These are phyloP conservation scores for Dermochelys coriacea DNA, from an alignment of 2,797 vertebrate species.

Conservation along the genomic window DNA sequence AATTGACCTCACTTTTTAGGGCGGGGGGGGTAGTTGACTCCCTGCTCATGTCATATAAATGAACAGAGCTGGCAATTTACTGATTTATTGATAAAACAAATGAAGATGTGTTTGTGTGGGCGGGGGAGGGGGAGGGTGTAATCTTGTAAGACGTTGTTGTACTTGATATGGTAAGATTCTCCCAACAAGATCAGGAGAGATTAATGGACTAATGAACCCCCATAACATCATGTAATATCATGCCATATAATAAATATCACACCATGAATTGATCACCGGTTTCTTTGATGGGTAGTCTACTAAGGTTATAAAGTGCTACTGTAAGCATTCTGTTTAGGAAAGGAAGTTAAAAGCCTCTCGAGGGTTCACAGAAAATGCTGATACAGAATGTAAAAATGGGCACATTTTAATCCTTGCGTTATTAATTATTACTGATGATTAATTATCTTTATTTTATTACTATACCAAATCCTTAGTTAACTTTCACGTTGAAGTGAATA, in stretches of 20 bases:
- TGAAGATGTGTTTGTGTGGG: conserved; percentile 41
- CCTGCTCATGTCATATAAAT: conserved; percentile 35
- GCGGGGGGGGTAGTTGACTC: conserved; percentile 40
- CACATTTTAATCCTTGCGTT: conserved; percentile 60
- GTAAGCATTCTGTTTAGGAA: conserved; percentile 63
- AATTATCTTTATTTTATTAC: conserved; percentile 72
- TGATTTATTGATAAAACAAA: conserved; percentile 64
- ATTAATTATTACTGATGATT: conserved; percentile 68
- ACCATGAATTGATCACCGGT: not conserved
- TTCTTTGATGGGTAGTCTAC: conserved; percentile 1
- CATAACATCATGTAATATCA: not conserved
- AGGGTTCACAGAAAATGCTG: conserved; percentile 59
- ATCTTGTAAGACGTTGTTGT: conserved; percentile 48
- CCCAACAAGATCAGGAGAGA: not conserved
- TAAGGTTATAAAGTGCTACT: not conserved
- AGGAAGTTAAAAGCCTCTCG: conserved; percentile 54
- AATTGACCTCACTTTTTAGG: conserved; percentile 60
- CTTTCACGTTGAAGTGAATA: not conserved
- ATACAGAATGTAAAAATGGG: conserved; percentile 55
- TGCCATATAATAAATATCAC: not conserved
- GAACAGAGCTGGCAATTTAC: conserved; percentile 68
- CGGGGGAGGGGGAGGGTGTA: not conserved
- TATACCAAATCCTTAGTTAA: conserved; percentile 61
- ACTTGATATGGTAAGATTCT: conserved; percentile 70
- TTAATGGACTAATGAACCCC: not conserved